Base-by-base conservation (phyloP, 2,797 vertebrate genomes). In the Enteromius treurensis region DNA sequence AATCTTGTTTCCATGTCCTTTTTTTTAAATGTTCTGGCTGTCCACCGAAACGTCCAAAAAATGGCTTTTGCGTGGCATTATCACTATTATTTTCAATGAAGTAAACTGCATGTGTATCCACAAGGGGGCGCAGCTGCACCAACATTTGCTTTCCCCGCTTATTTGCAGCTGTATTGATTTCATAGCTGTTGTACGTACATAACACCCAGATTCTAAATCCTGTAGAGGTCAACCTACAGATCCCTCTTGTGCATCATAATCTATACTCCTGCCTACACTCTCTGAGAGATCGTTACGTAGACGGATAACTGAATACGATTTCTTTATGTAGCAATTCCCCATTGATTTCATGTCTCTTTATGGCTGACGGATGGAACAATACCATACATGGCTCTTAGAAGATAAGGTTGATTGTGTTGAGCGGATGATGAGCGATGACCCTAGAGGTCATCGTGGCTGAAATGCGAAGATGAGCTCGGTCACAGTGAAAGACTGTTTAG, bases 301-400 rank as follows among this genome's bases (percentile, higher is more conserved):
- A 79, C 55, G 34, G 64, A 81, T 64, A 79, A 71, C 73, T 13
- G 58, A 47, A 73, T 83, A 58, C 42, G 74, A 40, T 77, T 74
- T 67, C 82, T 85, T 84, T 84, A 84, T 88, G 84, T 88, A 67
- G 60, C 85, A 77, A 85, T 82, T 77, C 73, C 62, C 32, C 81
- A 88, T 88, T 79, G 88, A 89, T 89, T 83, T 55, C 32, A 14
- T 73, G 85, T 82, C 79, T 89, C 53, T 82, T 86, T 80, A 85
- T 77, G 85, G 75, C 78, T 82, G 71, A 74, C 40, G 69, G 69
- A 82, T 83, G 73, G 45, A 49, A 71, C 79, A 55, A 55, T 70
- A 70, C 17, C 42, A 26, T 73, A 53, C 84, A 42, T 23, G 67
- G 82, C 79, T 85, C 47, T 76, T 83, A 64, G 26, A 71, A 83